A percentile compares a stretch with the other conserved stretches of the same genome.
Evolutionary conservation across 2,113 vertebrate genomes (phyloP).

Genomic region (Micromys minutus): DNA sequence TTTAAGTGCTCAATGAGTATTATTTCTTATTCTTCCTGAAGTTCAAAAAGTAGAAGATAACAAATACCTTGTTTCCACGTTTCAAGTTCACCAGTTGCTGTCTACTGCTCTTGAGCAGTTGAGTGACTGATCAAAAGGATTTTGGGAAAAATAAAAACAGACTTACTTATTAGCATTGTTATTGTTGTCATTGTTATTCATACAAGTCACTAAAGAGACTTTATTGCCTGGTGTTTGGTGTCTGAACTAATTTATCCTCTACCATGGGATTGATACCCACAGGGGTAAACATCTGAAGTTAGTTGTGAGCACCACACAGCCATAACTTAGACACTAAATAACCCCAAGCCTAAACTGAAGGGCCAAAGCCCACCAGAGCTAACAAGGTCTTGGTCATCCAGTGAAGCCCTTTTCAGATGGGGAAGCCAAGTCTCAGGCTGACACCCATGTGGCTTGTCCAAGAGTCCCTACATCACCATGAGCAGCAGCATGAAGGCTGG

Average conservation of each 20-base stretch:
- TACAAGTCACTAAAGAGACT: neutral
- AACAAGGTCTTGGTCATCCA: neutral
- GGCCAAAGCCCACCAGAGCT: neutral
- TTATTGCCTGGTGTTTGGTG: neutral
- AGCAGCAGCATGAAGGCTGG: neutral
- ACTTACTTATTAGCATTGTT: neutral
- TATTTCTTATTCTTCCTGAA: conserved; percentile 29
- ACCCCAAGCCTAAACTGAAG: neutral
- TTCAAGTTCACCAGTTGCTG: neutral
- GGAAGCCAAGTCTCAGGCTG: neutral
- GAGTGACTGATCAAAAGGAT: neutral
- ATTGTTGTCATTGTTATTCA: neutral
- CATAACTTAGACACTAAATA: neutral
- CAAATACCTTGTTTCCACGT: neutral
- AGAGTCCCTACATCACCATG: neutral
- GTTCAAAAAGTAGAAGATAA: conserved; percentile 27
- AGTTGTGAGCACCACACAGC: neutral
- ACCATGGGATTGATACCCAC: neutral
- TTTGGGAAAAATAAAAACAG: neutral
- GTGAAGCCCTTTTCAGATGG: neutral
- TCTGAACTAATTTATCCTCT: neutral
- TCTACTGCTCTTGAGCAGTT: neutral
- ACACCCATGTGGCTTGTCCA: neutral
- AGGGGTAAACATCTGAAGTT: neutral
- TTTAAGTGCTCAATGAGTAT: neutral